Evolutionary conservation across 2,113 vertebrate genomes (phyloP).

Genomic region (zebrafish (Danio rerio)): GRCz12tu NC_133183.1:12899501-12900000

Average conservation of each 20-base stretch:
- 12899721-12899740: background rate
- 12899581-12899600: background rate
- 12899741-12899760: background rate
- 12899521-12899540: background rate
- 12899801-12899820: background rate
- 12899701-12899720: background rate
- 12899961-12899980: background rate
- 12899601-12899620: background rate
- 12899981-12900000: background rate
- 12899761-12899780: background rate
- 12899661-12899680: no score
- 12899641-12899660: background rate
- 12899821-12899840: background rate
- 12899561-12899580: slow-evolving; percentile 17
- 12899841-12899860: slow-evolving; percentile 40
- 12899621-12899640: background rate
- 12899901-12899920: slow-evolving; percentile 24
- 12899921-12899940: background rate
- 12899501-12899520: background rate
- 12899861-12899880: background rate
- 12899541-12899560: background rate
- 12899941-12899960: background rate
- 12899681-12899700: no score
- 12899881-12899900: background rate
- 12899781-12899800: background rate